Conservation (phyloP, 1,140 invertebrate species). For the Trichonephila clavipes region DNA sequence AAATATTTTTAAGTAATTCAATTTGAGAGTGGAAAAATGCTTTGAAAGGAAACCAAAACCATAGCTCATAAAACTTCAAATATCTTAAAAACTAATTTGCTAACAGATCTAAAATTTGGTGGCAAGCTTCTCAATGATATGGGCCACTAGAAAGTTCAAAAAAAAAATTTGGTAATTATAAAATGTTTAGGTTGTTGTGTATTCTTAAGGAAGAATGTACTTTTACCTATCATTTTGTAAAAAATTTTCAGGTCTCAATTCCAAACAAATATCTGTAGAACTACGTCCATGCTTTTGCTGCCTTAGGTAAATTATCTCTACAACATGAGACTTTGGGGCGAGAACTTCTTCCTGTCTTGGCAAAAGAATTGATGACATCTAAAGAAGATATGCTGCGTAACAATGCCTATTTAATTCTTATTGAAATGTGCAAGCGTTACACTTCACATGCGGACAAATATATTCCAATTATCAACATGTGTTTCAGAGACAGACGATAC, state of each 20-base stretch:
- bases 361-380: slow-evolving; percentile 81
- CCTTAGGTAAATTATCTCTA: slow-evolving; percentile 83
- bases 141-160: no score
- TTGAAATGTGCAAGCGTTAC: slow-evolving; percentile 85
- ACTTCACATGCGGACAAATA: slow-evolving; percentile 85
- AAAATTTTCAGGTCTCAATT: not conserved
- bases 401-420: slow-evolving; percentile 84
- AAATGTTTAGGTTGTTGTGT: no score
- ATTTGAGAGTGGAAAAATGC: no score
- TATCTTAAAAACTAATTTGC: no score
- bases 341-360: slow-evolving; percentile 82
- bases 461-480: slow-evolving; percentile 84
- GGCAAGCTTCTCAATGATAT: no score
- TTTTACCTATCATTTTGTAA: no score
- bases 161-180: no score
- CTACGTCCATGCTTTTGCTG: slow-evolving; percentile 80
- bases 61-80: no score
- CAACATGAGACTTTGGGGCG: slow-evolving; percentile 83
- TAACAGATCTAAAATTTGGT: no score
- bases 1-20: no score
- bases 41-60: no score
- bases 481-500: slow-evolving; percentile 84
- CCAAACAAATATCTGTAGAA: slow-evolving; percentile 78
- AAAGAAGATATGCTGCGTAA: slow-evolving; percentile 83
- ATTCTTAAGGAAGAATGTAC: no score